Conservation (phyloP, 2,888 invertebrate genomes). For the Sinopyrophorus schimmeli region DNA sequence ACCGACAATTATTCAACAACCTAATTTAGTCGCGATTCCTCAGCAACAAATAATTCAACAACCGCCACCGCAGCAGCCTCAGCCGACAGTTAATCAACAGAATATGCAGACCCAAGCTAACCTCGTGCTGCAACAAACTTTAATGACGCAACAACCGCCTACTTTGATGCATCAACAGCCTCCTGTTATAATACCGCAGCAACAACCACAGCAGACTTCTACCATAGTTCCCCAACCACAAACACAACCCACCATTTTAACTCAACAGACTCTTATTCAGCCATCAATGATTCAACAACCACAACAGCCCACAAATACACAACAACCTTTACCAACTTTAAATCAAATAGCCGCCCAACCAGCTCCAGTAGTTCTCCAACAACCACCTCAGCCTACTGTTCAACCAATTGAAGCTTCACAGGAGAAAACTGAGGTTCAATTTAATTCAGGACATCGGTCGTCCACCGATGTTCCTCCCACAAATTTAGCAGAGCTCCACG, state of each 20-base stretch:
- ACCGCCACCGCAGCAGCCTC: slow-evolving; percentile 11
- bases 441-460: slow-evolving; percentile 39
- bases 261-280: not conserved
- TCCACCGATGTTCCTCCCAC: slow-evolving; percentile 46
- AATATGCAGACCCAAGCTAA: slow-evolving; percentile 1
- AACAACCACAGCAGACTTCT: not conserved
- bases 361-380: no score
- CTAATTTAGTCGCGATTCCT: slow-evolving; percentile 30
- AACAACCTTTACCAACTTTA: slow-evolving; percentile 9
- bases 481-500: slow-evolving; percentile 50
- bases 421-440: slow-evolving; percentile 45
- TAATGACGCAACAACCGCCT: slow-evolving; percentile 15
- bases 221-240: not conserved
- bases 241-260: not conserved
- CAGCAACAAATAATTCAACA: slow-evolving; percentile 29
- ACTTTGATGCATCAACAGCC: not conserved
- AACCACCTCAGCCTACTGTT: slow-evolving; percentile 31
- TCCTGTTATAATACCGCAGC: not conserved
- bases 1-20: slow-evolving; percentile 16
- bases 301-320: slow-evolving; percentile 14
- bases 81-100: slow-evolving; percentile 11
- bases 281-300: slow-evolving; percentile 7
- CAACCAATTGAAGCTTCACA: slow-evolving; percentile 23
- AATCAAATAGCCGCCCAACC: slow-evolving; percentile 12
- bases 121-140: slow-evolving; percentile 29